Evolutionary conservation across 2,888 invertebrate genomes (phyloP), one percentile per base, ranked within the genome.

Genomic region (Boloria selene): DNA sequence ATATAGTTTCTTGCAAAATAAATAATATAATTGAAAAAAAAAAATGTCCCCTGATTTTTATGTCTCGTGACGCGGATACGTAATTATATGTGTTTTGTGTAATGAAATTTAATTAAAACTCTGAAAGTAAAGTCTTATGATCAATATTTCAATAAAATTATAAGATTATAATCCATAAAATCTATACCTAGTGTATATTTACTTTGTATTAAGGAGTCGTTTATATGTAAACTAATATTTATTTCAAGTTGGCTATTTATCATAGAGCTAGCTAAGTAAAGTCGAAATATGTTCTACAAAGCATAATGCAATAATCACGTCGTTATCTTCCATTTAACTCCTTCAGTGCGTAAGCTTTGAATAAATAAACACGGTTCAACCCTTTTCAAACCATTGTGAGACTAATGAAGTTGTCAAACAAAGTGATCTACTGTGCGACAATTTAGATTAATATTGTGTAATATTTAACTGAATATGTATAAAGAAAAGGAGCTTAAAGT

Each of bases 341-440:
- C 31, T 51, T 50, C 38, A 52, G 53, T 47, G 54, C 18, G 17
- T 44, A 22, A 52, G 52, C 17, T 31, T 61, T 42, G 53, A 59
- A 64, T 59, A 64, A 59, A 64, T 59, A 64, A 60, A 54, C 47
- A 60, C 13, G 49, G 38, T 38, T 64, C 64, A 67, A 64, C 67
- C 31, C 69, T 54, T 61, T 61, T 65, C 65, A 70, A 69, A 69
- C 64, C 65, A 70, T 70, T 66, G 58, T 69, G 55, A 54, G 26
- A 51, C 42, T 73, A 69, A 74, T 73, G 70, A 73, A 73, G 68
- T 70, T 73, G 72, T 74, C 73, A 63, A 67, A 64, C 58, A 58
- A 18, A 61, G 52, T 65, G 63, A 73, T 66, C 66, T 65, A 65
- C 26, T 55, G 65, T 65, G 49, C 42, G 50, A 55, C 50, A 54